phyloP scores from a whole-genome alignment of 1,140 invertebrate species.

The Pogonomyrmex californicus region DNA sequence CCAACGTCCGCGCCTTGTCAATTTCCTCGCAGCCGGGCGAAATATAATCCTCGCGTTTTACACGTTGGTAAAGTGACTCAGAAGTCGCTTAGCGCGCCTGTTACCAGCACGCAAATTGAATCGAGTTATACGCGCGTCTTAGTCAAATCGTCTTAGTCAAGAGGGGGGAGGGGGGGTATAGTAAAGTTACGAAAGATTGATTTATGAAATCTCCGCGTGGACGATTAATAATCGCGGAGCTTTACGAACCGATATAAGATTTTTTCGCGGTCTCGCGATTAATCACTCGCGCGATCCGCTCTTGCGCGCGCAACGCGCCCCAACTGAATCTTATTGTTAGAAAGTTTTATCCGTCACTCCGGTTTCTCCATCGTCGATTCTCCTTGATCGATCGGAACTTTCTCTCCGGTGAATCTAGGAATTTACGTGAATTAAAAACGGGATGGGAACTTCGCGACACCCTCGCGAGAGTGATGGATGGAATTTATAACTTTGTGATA shows the following conservation, averaged over 20 bases:
- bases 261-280: conserved; percentile 43
- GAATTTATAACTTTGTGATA: conserved; percentile 53
- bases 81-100: conserved; percentile 4
- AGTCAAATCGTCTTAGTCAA: neutral
- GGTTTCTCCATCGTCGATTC: neutral
- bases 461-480: conserved; percentile 30
- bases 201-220: conserved; percentile 45
- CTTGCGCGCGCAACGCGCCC: conserved; percentile 28
- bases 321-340: conserved; percentile 53
- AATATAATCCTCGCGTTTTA: conserved; percentile 22
- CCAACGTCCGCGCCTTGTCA: neutral
- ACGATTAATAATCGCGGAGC: conserved; percentile 49
- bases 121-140: conserved; percentile 37
- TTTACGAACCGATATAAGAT: conserved; percentile 38
- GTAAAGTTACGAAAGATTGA: conserved; percentile 44
- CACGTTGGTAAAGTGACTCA: neutral
- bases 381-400: conserved; percentile 31
- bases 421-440: conserved; percentile 52
- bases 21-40: neutral
- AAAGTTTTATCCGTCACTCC: conserved; percentile 52
- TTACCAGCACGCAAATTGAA: conserved; percentile 34
- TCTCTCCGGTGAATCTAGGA: conserved; percentile 28
- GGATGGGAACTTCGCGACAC: neutral
- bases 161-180: neutral
- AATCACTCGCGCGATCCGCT: conserved; percentile 34